Evolutionary conservation across 2,888 invertebrate genomes (phyloP), one percentile per base, ranked within the genome.

Genomic region (Hypomecis atomaria): DNA sequence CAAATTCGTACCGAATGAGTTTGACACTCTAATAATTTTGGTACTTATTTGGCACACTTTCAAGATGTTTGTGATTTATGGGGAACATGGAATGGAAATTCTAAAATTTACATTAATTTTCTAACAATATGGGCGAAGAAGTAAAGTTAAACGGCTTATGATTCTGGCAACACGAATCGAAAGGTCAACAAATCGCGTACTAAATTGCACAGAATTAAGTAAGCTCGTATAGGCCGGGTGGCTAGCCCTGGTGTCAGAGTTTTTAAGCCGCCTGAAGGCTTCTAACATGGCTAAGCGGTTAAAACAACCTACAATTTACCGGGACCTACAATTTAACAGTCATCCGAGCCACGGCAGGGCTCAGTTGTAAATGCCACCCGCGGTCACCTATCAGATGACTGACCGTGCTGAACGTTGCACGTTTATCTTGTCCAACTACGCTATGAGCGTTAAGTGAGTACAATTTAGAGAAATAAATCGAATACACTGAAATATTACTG

Each of bases 1-100:
- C 49, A 8, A 44, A 59, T 55, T 59, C 52, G 45, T 45, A 50
- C 40, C 33, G 59, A 59, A 59, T 56, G 64, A 59, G 49, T 64
- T 50, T 59, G 49, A 59, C 55, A 56, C 56, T 59, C n/a, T 59
- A 64, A 64, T 64, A 55, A 64, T 56, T 59, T 55, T 13, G 44
- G n/a, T 57, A 56, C 50, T 49, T 48, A 60, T 49, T 61, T 43
- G 37, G 40, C 40, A 53, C 45, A 62, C 34, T 57, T 57, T 53
- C 57, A 52, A 62, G 54, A 48, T 48, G 57, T 47, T 47, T 62
- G 40, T 54, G 43, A 58, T 63, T 63, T 58, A 62, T 62, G 47
- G 36, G 11, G 10, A 10, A 13, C 10, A n/a, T 36, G 42, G 45
- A 40, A 45, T 45, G 44, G 13, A 37, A 56, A 50, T 50, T 56